Evolutionary conservation across 1,140 invertebrate species (phyloP).

Genomic region (Zaprionus africanus): DNA sequence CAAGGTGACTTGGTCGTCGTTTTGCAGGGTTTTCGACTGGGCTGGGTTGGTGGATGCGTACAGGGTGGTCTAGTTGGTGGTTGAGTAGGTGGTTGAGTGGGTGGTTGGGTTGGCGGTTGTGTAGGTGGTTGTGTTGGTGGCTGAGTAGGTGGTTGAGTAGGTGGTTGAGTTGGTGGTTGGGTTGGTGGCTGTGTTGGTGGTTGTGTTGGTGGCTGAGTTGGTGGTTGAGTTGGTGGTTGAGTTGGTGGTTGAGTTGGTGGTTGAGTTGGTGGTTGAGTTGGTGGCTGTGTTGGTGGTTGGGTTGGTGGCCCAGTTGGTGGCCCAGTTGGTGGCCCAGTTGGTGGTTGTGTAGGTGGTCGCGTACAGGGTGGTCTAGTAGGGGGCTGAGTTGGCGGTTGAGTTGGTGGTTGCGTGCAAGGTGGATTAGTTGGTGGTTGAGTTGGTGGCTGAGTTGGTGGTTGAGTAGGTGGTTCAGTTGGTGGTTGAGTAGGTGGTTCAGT

Average conservation of each 20-base stretch:
- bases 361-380: neutral
- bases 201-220: neutral
- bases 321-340: neutral
- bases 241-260: neutral
- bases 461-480: neutral
- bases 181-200: neutral
- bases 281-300: slow-evolving; percentile 8
- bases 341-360: no score
- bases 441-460: neutral
- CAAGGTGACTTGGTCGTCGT: neutral
- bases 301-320: slow-evolving; percentile 3
- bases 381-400: neutral
- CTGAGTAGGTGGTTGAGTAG: neutral
- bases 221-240: neutral
- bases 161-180: neutral
- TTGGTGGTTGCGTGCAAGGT: neutral
- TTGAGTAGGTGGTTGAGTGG: neutral
- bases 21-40: neutral
- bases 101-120: no score
- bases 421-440: neutral
- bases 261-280: slow-evolving; percentile 5
- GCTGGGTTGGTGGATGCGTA: no score
- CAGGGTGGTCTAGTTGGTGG: neutral
- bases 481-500: neutral
- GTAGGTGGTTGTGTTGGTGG: no score